Evolutionary conservation across 2,113 vertebrate species (phyloP).

Genomic region (Turdus rufiventris): DNA sequence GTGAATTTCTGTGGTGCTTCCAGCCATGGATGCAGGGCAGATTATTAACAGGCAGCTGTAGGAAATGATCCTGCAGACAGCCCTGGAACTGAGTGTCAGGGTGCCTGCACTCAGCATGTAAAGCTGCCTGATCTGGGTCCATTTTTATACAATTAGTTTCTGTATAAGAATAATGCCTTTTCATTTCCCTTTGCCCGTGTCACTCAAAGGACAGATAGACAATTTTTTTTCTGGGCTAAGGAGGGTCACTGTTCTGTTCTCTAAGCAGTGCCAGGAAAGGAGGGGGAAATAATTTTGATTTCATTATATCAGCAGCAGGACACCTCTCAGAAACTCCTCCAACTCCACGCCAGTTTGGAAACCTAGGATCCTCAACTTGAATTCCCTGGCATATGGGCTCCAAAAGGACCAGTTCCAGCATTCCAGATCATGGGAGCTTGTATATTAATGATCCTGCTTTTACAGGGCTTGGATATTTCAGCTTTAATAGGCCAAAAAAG

Average conservation of each 20-base stretch:
- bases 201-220: background rate
- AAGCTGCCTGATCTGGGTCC: background rate
- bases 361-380: background rate
- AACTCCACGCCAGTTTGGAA: background rate
- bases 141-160: background rate
- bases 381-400: background rate
- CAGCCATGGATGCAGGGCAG: background rate
- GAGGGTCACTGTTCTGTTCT: background rate
- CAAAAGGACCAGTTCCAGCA: background rate
- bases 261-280: background rate
- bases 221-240: background rate
- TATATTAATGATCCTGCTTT: fast-evolving
- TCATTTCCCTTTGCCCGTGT: background rate
- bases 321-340: background rate
- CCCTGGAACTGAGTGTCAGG: background rate
- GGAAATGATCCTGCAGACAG: background rate
- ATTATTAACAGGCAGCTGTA: background rate
- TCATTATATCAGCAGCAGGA: background rate
- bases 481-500: background rate
- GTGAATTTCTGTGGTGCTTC: background rate
- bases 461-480: background rate
- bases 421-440: background rate
- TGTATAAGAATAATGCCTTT: background rate
- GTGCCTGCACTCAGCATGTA: background rate
- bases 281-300: background rate